Base-by-base conservation (phyloP, 2,888 invertebrate species). In the Drosophila tripunctata region DNA sequence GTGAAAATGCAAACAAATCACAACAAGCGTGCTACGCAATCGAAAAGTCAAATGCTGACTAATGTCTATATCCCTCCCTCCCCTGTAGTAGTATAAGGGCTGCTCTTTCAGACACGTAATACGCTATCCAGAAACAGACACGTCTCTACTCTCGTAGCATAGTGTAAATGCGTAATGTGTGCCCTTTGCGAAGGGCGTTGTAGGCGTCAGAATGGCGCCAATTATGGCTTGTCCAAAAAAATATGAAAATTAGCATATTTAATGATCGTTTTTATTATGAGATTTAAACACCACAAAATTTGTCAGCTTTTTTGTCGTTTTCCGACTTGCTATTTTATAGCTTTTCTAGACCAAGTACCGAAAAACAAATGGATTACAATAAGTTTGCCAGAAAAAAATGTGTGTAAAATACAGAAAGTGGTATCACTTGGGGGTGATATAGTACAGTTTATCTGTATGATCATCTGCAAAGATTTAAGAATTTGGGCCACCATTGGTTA, bases 1-100 rank as follows among this genome's bases (percentile, higher is more conserved):
- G 68, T 72, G 69, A 70, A 83, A 83, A 83, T 61, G 74, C 80
- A 79, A 86, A 85, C 78, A 86, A 71, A 86, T 61, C 67, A 60
- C 40, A 62, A 72, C 54, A 58, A 67, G 62, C 60, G 87, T 62
- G 81, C 79, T 79, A 86, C 79, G 79, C 87, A 83, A 75, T 84
- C 62, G 36, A 12, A 27, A 56, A 40, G 54, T 54, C 56, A 67
- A 72, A 51, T 61, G 65, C 67, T 81, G 88, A 80, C 87, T 84
- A 85, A 84, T 79, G 61, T 6, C 12, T 1, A n/a, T 5, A 3
- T 10, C 30, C 14, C 5, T 7, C 15, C 2, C n/a, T 7, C 2
- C 14, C 15, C 15, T 8, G 5, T 33, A 3, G 3, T 3, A 4
- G 3, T 4, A 5, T 56, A 72, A 51, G 70, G 75, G 69, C 67